phyloP scores from a whole-genome alignment of 2,797 vertebrate species.

The Anisognathus igniventris region DNA sequence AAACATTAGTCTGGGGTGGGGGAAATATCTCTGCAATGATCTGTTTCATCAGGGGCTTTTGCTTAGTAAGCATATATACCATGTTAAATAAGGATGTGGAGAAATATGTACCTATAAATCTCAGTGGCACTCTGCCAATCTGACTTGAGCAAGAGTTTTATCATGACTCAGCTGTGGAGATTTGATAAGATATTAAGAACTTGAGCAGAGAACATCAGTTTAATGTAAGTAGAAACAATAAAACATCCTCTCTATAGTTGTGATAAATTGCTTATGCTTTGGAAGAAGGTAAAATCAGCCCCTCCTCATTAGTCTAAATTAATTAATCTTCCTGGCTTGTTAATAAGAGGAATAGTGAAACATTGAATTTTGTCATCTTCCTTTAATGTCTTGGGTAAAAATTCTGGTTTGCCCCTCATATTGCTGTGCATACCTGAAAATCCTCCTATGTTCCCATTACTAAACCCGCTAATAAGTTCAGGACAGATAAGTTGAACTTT shows the following conservation, averaged over 20 bases:
- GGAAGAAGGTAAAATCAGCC: background rate
- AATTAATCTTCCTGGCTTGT: background rate
- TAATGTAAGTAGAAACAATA: background rate
- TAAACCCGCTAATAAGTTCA: background rate
- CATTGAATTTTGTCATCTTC: background rate
- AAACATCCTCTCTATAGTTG: background rate
- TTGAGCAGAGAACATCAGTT: background rate
- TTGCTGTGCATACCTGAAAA: background rate
- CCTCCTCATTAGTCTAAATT: background rate
- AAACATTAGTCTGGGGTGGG: background rate
- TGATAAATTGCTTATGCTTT: background rate
- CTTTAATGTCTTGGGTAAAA: background rate
- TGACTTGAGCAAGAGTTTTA: background rate
- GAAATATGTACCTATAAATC: background rate
- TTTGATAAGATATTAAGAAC: background rate
- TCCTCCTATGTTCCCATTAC: background rate
- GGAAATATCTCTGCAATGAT: background rate
- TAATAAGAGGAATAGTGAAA: background rate
- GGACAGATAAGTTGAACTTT: background rate
- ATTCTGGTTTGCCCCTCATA: background rate
- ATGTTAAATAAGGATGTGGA: slow-evolving; percentile 3
- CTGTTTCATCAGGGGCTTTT: background rate
- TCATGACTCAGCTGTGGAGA: background rate
- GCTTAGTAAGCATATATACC: background rate
- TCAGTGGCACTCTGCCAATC: background rate